Percentiles rank a stretch among this genome's conserved stretches.
Evolutionary conservation across 2,888 invertebrate genomes (phyloP).

Genomic region (Lepidochrysops patricia): DNA sequence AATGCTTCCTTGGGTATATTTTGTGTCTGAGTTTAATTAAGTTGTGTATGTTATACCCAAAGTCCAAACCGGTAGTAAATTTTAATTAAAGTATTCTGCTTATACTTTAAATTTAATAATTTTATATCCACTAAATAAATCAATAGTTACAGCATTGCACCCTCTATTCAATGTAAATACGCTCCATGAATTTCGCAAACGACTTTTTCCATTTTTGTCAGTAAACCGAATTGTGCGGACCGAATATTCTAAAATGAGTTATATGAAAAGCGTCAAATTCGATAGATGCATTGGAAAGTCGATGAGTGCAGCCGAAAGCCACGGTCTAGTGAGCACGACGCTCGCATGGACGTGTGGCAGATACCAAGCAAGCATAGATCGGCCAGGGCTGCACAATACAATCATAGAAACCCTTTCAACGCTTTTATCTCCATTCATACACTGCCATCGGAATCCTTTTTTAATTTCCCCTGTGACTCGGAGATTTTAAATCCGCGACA

Average conservation of each 20-base stretch:
- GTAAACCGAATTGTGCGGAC: constrained; percentile 8
- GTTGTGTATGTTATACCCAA: too few species aligned
- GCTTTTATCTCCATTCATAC: background rate
- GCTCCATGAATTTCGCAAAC: background rate
- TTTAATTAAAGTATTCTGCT: too few species aligned
- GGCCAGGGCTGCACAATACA: background rate
- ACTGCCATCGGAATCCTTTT: background rate
- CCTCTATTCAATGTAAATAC: background rate
- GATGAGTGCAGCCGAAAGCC: constrained; percentile 40
- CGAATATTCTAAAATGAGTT: constrained; percentile 4
- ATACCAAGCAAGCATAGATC: constrained; percentile 43
- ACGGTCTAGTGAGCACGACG: constrained; percentile 59
- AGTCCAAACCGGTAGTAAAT: too few species aligned
- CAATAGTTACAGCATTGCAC: background rate
- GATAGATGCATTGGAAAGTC: constrained; percentile 36
- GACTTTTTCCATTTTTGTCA: background rate
- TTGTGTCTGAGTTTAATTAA: background rate
- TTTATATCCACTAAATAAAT: too few species aligned
- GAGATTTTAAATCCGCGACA: background rate
- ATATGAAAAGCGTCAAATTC: constrained; percentile 29
- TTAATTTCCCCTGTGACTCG: background rate
- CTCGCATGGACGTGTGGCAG: constrained; percentile 49
- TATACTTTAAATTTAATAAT: too few species aligned
- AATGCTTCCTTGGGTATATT: background rate
- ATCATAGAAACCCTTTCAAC: background rate